These are phyloP conservation scores for Acipenser ruthenus DNA, from an alignment of 2,797 vertebrate species.

Conservation along the genomic window DNA sequence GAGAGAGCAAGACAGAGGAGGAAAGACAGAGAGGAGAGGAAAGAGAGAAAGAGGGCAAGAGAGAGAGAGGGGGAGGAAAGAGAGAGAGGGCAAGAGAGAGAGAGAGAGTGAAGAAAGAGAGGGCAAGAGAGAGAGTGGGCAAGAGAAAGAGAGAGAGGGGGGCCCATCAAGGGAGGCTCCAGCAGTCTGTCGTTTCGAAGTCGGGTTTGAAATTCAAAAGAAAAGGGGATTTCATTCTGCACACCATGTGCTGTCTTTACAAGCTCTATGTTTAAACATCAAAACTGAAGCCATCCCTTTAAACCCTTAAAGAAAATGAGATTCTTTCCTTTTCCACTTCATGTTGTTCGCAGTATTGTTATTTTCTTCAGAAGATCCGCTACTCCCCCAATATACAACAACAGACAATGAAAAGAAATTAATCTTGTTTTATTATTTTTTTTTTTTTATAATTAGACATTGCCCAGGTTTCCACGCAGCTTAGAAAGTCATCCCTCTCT, in stretches of 20 bases:
- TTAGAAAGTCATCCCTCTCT: no score
- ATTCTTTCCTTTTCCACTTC: slow-evolving; percentile 29
- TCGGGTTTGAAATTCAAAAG: slow-evolving; percentile 49
- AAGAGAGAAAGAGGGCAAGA: no score
- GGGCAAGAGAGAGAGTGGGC: slow-evolving; percentile 22
- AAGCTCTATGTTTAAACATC: slow-evolving; percentile 57
- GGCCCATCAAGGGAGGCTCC: slow-evolving; percentile 10
- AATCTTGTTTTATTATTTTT: no score
- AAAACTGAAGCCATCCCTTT: slow-evolving; percentile 39
- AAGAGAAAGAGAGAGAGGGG: slow-evolving; percentile 14
- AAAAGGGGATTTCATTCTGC: slow-evolving; percentile 50
- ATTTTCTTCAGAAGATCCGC: no score
- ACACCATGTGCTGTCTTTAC: slow-evolving; percentile 26
- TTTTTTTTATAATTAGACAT: no score
- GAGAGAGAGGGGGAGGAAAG: no score
- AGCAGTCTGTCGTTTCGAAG: slow-evolving; percentile 31
- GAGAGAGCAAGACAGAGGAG: no score
- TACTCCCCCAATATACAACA: no score
- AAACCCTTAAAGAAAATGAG: slow-evolving; percentile 26
- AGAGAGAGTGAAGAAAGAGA: slow-evolving; percentile 11
- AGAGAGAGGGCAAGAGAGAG: no score
- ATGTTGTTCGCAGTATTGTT: not conserved
- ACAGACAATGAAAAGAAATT: no score
- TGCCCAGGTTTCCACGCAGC: no score
- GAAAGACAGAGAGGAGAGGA: no score